Conservation (phyloP, 2,797 vertebrate genomes). For the Tachyglossus aculeatus region DNA sequence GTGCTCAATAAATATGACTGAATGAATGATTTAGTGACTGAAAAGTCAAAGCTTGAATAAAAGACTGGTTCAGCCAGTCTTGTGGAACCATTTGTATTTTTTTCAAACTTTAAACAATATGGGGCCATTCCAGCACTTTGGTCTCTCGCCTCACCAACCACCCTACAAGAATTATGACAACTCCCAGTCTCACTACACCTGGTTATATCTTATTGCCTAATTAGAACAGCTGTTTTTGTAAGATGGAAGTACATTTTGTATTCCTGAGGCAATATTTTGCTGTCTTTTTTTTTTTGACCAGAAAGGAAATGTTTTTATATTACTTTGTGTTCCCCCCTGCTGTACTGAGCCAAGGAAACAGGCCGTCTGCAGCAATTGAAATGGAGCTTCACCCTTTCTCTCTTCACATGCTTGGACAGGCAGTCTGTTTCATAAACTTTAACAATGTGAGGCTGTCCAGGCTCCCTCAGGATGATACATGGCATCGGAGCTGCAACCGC, state of each 20-base stretch:
- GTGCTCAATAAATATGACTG: too few relatives aligned
- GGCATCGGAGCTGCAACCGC: background rate
- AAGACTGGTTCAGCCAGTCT: background rate
- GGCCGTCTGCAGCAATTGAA: slow-evolving; percentile 1
- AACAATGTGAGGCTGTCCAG: background rate
- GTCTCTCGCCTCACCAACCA: background rate
- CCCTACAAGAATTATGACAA: background rate
- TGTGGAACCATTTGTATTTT: background rate
- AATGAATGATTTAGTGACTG: too few relatives aligned
- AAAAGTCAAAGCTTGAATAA: background rate
- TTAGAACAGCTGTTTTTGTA: slow-evolving; percentile 32
- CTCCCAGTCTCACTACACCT: background rate
- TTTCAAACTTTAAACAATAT: background rate
- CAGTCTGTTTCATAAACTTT: background rate
- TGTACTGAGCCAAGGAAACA: slow-evolving; percentile 36
- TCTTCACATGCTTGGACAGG: slow-evolving; percentile 17
- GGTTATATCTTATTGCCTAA: slow-evolving; percentile 27
- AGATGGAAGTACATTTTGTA: slow-evolving; percentile 27
- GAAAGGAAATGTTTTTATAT: slow-evolving; percentile 49
- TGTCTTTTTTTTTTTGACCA: slow-evolving; percentile 31
- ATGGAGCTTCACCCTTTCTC: slow-evolving; percentile 42
- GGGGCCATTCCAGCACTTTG: background rate
- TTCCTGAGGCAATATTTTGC: slow-evolving; percentile 26
- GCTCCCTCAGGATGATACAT: background rate
- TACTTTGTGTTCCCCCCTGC: slow-evolving; percentile 39